phyloP scores from a whole-genome alignment of 2,888 invertebrate genomes.

The Hirtodrosophila histrioides region DNA sequence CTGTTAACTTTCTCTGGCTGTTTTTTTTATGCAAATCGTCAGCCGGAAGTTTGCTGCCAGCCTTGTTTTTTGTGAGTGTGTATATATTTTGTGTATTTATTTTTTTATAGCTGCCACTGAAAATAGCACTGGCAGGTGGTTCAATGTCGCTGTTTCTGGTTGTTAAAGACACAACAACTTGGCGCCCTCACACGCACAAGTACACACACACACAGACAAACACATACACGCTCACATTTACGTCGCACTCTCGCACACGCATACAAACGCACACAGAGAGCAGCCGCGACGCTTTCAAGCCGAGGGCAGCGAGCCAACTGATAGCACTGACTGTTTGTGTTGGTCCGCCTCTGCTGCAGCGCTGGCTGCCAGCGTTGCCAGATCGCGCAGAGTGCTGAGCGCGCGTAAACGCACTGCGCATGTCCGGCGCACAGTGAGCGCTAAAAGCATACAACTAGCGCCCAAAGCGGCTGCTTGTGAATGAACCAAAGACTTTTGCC shows the following conservation, averaged over 20 bases:
- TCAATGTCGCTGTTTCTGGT: constrained; percentile 37
- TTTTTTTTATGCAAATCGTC: constrained; percentile 52
- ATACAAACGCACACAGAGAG: constrained; percentile 20
- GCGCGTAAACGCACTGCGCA: constrained; percentile 36
- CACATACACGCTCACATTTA: constrained; percentile 6
- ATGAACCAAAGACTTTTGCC: constrained; percentile 52
- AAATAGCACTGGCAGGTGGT: constrained; percentile 54
- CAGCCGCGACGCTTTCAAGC: constrained; percentile 58
- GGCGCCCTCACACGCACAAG: constrained; percentile 61
- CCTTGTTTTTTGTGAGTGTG: constrained; percentile 20
- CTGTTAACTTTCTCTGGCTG: constrained; percentile 18
- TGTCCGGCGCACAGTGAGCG: constrained; percentile 49
- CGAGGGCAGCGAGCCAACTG: constrained; percentile 69
- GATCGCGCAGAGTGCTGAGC: constrained; percentile 1
- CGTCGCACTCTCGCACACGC: constrained; percentile 29
- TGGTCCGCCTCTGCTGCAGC: constrained; percentile 2
- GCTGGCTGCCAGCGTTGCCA: constrained; percentile 54
- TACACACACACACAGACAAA: constrained; percentile 2
- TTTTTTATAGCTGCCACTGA: constrained; percentile 26
- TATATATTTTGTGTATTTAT: constrained; percentile 14
- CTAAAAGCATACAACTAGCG: constrained; percentile 36
- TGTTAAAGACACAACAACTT: constrained; percentile 66
- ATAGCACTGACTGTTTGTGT: constrained; percentile 44
- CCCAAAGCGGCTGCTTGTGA: constrained; percentile 46
- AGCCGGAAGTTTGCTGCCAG: constrained; percentile 48